These are phyloP conservation scores for Portevinia maculata DNA, from an alignment of 2,888 invertebrate species.

Conservation along the genomic window DNA sequence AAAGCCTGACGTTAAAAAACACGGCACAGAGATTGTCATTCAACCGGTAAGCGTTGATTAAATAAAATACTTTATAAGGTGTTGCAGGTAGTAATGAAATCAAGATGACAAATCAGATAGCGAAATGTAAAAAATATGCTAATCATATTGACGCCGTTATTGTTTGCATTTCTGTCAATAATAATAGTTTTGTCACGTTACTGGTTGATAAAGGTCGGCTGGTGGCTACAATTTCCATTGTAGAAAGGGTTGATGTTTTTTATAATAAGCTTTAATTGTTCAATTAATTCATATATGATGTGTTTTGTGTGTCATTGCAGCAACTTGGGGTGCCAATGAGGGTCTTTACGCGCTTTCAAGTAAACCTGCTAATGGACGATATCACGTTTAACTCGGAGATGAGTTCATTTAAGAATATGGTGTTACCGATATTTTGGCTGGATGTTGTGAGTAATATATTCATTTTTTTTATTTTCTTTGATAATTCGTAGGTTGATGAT, in stretches of 20 bases:
- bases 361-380: constrained; percentile 87
- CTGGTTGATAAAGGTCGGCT: constrained; percentile 15
- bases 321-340: constrained; percentile 87
- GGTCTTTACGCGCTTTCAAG: constrained; percentile 87
- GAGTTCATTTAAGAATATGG: constrained; percentile 85
- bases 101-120: constrained; percentile 1
- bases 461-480: background rate
- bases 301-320: constrained; percentile 80
- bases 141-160: constrained; percentile 10
- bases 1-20: constrained; percentile 84
- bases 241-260: constrained; percentile 17
- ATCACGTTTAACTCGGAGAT: constrained; percentile 86
- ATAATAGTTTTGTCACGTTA: background rate
- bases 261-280: constrained; percentile 27
- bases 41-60: constrained; percentile 86
- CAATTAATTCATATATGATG: constrained; percentile 3
- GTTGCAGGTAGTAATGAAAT: background rate
- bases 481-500: background rate
- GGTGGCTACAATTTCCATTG: constrained; percentile 8
- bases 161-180: background rate
- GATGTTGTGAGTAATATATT: constrained; percentile 85
- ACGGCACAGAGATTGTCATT: constrained; percentile 85
- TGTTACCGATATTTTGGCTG: constrained; percentile 89
- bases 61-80: background rate
- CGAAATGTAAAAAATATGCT: constrained; percentile 12